phyloP scores from a whole-genome alignment of 2,888 invertebrate species.

The Cryptophagus acutangulus region DNA sequence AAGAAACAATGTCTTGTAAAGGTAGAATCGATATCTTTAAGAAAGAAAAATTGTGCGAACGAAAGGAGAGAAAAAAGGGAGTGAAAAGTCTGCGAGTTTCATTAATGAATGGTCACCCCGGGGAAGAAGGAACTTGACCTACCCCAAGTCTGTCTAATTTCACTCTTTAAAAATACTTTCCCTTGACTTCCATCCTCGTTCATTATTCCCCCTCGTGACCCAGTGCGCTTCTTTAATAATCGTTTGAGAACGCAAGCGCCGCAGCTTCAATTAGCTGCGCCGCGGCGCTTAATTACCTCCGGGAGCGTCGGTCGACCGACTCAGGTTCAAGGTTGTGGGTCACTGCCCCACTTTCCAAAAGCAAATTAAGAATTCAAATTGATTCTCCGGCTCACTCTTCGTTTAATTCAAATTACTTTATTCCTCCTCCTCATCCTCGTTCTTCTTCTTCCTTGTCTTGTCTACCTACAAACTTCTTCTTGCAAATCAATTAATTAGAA shows the following conservation, averaged over 20 bases:
- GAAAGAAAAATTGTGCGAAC: neutral
- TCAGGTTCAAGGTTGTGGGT: slow-evolving; percentile 43
- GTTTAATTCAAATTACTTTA: too few relatives aligned
- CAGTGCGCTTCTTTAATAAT: slow-evolving; percentile 47
- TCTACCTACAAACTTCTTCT: too few relatives aligned
- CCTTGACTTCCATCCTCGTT: slow-evolving; percentile 45
- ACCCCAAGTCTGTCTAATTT: slow-evolving; percentile 47
- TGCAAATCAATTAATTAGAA: too few relatives aligned
- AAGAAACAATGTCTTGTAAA: neutral
- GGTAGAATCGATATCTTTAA: slow-evolving; percentile 3
- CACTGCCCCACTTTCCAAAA: slow-evolving; percentile 35
- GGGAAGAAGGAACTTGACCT: slow-evolving; percentile 41
- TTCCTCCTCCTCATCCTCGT: too few relatives aligned
- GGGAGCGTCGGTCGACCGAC: slow-evolving; percentile 39
- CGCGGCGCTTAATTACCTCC: slow-evolving; percentile 47
- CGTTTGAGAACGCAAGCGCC: slow-evolving; percentile 42
- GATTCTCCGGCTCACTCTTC: too few relatives aligned
- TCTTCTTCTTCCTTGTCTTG: too few relatives aligned
- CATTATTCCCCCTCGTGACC: slow-evolving; percentile 47
- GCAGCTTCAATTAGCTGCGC: slow-evolving; percentile 45
- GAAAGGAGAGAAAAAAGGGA: slow-evolving; percentile 3
- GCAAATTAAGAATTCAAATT: slow-evolving; percentile 8
- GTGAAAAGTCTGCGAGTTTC: slow-evolving; percentile 18
- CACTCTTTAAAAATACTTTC: slow-evolving; percentile 49
- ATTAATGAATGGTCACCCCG: slow-evolving; percentile 33